Evolutionary conservation across 2,113 vertebrate genomes (phyloP), one percentile per base, ranked within the genome.

Genomic region (Boulengerochromis microlepis): DNA sequence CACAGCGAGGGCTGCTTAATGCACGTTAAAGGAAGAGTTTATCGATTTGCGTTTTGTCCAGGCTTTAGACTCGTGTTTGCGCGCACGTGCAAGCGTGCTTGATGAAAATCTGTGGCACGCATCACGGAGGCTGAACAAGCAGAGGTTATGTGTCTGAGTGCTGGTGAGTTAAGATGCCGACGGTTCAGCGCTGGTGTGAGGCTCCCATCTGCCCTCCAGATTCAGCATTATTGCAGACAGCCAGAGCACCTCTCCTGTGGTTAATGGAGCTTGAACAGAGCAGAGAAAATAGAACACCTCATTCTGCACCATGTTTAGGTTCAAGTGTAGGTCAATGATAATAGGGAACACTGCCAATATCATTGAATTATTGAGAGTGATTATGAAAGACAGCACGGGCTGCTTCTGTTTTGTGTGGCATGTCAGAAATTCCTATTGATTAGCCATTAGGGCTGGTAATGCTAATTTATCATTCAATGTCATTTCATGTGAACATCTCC

Each of bases 321-420:
- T 95, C 91, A 94, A 87, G 86, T 71, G 71, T n/a, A 71, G 92
- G 93, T 93, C 92, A 94, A 81, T 91, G 90, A 81, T 91, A 83
- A 90, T 45, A 47, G 53, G 86, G 57, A 89, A 80, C 86, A 2
- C 83, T 69, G 82, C 59, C 90, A 87, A 64, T 90, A 83, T 19
- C 53, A 84, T 18, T 90, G 71, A 91, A 88, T 94, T 89, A 90
- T 92, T 91, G 86, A 81, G 22, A 86, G 66, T 88, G 85, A 84
- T 89, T 89, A 66, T 50, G 29, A 64, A 64, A 40, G 80, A 81
- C 35, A n/a, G 91, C 40, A 47, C 13, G 33, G 71, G 61, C 71
- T 78, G 82, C 3, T 61, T 35, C 59, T 69, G 42, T 85, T 88
- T 84, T 19, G 2, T 33, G 74, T 10, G 24, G 18, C n/a, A 50